Base-by-base conservation (phyloP, 2,113 vertebrate species). In the Dicaeum eximium region DNA sequence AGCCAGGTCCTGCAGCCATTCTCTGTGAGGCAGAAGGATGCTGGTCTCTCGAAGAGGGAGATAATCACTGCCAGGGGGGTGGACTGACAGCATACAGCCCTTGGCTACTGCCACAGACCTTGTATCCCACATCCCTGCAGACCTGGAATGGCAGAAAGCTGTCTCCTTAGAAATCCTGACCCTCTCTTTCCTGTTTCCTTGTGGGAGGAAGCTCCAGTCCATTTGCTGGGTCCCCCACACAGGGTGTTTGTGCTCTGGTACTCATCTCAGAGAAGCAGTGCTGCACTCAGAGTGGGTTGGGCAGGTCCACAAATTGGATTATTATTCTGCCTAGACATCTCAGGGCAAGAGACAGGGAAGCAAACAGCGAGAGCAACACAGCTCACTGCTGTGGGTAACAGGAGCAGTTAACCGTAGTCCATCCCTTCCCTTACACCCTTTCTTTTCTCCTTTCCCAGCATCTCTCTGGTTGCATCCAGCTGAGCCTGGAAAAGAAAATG, bases 31-130 rank as follows among this genome's bases (percentile, higher is more conserved):
- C 31, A 83, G 27, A 62, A 35, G 47, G 50, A 35, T 5, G 48
- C 47, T 40, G 54, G 16, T 45, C 40, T 20, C 35, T 30, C 40
- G 5, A 22, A 64, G 5, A 66, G 17, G 37, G 47, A 85, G 20
- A 25, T 9, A 74, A 62, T 47, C 42, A 7, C 2, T 0, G 2
- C 35, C 16, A 44, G 10, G 35, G 20, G 9, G 1, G 1, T 33
- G 38, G 60, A 28, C 18, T 64, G n/a, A 10, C 2, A 47, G 47
- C 61, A 12, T 13, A 22, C 18, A 61, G 56, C 24, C 67, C n/a
- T 37, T 30, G 37, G 61, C 45, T 62, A 35, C 62, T 60, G 42
- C 22, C 58, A 13, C 66, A 28, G 47, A 1, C 14, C 31, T 75
- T 28, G 48, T 44, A 31, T n/a, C 31, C 66, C 22, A 3, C 33